phyloP scores from a whole-genome alignment of 2,797 vertebrate species.

The Scleropages formosus region DNA sequence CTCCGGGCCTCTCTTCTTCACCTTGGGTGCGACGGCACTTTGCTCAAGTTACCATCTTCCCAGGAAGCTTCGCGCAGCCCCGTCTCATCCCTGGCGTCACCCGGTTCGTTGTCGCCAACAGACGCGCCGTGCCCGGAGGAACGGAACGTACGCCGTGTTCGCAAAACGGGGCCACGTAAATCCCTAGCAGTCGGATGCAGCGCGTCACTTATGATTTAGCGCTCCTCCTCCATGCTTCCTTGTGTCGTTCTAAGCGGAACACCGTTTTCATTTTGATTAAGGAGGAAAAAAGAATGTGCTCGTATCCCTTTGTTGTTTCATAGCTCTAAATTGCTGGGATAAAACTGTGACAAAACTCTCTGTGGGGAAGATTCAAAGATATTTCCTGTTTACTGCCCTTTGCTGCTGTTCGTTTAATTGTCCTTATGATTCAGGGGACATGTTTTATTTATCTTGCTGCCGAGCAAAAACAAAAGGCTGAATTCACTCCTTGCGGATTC shows the following conservation, averaged over 20 bases:
- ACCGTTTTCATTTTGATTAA: slow-evolving; percentile 41
- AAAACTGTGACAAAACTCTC: slow-evolving; percentile 56
- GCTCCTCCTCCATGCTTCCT: slow-evolving; percentile 48
- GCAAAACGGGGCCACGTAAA: slow-evolving; percentile 60
- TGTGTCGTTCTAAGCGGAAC: slow-evolving; percentile 38
- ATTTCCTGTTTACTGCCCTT: slow-evolving; percentile 54
- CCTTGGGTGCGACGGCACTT: background rate
- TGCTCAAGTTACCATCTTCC: background rate
- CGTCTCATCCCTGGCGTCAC: slow-evolving; percentile 51
- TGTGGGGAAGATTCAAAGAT: slow-evolving; percentile 62
- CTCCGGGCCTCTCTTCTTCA: background rate
- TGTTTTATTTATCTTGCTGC: slow-evolving; percentile 70
- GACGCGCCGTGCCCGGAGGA: slow-evolving; percentile 59
- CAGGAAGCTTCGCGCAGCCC: slow-evolving; percentile 16
- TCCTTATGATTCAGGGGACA: slow-evolving; percentile 64
- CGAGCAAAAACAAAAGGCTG: slow-evolving; percentile 68
- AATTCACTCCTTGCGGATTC: slow-evolving; percentile 64
- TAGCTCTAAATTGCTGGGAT: slow-evolving; percentile 60
- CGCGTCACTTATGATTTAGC: slow-evolving; percentile 62
- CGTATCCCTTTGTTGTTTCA: slow-evolving; percentile 47
- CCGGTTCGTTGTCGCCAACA: slow-evolving; percentile 54
- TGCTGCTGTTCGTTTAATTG: slow-evolving; percentile 69
- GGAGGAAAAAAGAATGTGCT: slow-evolving; percentile 39
- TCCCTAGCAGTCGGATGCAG: slow-evolving; percentile 58
- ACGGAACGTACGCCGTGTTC: slow-evolving; percentile 50